A percentile compares a stretch with the other conserved stretches of the same genome.
Conservation (phyloP, 2,888 invertebrate species). For the Athrips mouffetella region DNA sequence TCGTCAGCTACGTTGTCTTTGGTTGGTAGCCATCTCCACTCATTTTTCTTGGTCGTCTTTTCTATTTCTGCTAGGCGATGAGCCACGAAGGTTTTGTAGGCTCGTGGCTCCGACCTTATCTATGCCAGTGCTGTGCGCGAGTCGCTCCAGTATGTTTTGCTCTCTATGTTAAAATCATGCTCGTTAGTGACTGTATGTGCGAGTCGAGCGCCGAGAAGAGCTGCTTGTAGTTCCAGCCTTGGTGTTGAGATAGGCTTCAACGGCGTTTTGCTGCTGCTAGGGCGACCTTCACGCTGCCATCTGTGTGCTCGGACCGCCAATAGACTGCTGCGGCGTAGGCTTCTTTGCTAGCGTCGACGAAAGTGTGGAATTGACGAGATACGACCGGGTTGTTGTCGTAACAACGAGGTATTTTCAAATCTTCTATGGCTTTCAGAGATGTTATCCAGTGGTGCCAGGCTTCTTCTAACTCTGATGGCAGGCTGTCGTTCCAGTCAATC, state of each 20-base stretch:
- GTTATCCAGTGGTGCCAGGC: neutral
- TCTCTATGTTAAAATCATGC: neutral
- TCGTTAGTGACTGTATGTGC: neutral
- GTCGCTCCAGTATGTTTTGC: neutral
- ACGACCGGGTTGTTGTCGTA: neutral
- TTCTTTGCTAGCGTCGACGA: neutral
- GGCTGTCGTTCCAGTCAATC: neutral
- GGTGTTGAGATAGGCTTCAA: neutral
- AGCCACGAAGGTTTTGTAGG: neutral
- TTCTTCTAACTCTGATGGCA: neutral
- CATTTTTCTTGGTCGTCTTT: neutral
- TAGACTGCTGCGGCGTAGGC: neutral
- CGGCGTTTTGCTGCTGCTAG: neutral
- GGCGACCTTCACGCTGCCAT: neutral
- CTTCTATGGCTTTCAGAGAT: neutral
- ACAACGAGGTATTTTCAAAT: neutral
- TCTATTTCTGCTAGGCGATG: neutral
- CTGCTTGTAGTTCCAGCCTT: neutral
- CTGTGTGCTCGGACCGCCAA: neutral
- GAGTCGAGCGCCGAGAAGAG: neutral
- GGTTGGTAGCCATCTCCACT: slow-evolving; percentile 4
- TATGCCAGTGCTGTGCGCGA: neutral
- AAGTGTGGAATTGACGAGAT: neutral
- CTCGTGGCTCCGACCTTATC: neutral
- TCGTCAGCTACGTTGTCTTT: neutral